A percentile compares a stretch with the other conserved stretches of the same genome.
Evolutionary conservation across 2,888 invertebrate genomes (phyloP).

Genomic region (Reticulitermes lucifugus): DNA sequence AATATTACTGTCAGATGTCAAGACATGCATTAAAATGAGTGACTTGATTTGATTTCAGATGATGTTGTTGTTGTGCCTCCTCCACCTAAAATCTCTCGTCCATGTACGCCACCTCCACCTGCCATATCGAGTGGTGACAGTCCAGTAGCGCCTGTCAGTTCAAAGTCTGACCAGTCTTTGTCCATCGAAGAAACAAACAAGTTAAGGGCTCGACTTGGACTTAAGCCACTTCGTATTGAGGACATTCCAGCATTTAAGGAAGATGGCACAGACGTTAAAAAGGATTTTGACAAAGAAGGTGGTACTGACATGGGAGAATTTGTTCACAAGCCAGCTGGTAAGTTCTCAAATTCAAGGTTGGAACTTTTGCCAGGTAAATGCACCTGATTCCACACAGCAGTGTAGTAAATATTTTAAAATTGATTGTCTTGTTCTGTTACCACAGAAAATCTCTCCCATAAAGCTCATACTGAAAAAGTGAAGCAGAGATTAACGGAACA

Average conservation of each 20-base stretch:
- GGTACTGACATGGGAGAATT: conserved; percentile 76
- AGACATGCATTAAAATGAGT: too few relatives aligned
- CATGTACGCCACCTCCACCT: conserved; percentile 58
- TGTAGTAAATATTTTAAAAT: not conserved
- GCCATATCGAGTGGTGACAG: conserved; percentile 59
- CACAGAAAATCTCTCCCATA: conserved; percentile 75
- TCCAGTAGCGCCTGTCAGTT: conserved; percentile 61
- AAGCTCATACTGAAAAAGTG: conserved; percentile 83
- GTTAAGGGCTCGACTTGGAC: conserved; percentile 90
- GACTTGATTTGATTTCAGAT: conserved; percentile 49
- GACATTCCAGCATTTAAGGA: conserved; percentile 64
- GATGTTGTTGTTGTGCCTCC: conserved; percentile 56
- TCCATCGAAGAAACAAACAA: conserved; percentile 90
- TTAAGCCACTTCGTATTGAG: conserved; percentile 87
- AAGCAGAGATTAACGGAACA: conserved; percentile 81
- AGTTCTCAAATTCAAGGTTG: conserved; percentile 42
- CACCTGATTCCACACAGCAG: too few relatives aligned
- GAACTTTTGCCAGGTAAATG: too few relatives aligned
- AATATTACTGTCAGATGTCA: too few relatives aligned
- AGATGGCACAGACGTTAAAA: conserved; percentile 64
- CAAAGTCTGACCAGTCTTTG: conserved; percentile 64
- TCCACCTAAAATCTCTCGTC: conserved; percentile 59
- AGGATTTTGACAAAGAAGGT: conserved; percentile 54
- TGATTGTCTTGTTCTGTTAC: conserved; percentile 18
- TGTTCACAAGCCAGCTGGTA: conserved; percentile 84